Evolutionary conservation across 1,140 invertebrate genomes (phyloP).

Genomic region (Lamellibrachia luymesi): DNA sequence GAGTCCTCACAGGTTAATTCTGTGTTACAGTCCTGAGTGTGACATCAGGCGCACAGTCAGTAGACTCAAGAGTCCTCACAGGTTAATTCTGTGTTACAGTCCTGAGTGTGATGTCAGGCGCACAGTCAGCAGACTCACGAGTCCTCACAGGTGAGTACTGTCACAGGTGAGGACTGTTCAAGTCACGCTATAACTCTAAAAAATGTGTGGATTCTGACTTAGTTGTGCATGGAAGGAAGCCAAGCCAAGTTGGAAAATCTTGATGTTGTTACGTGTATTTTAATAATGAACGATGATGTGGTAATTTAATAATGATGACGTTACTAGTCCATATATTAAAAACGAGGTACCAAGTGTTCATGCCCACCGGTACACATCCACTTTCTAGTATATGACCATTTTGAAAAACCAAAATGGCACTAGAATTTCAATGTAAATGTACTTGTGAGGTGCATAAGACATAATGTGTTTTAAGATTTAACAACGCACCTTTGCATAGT

Average conservation of each 20-base stretch:
- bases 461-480: background rate
- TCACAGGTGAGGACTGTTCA: slow-evolving; percentile 67
- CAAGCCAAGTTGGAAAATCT: too few species aligned
- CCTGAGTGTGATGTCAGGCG: slow-evolving; percentile 88
- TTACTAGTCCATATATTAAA: background rate
- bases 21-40: slow-evolving; percentile 83
- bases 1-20: slow-evolving; percentile 58
- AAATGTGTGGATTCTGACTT: too few species aligned
- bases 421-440: background rate
- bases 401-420: too few species aligned
- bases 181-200: slow-evolving; percentile 61
- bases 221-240: too few species aligned
- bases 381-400: too few species aligned
- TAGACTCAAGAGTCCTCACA: slow-evolving; percentile 38
- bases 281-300: background rate
- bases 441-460: background rate
- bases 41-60: slow-evolving; percentile 80
- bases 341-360: too few species aligned
- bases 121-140: slow-evolving; percentile 61
- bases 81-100: slow-evolving; percentile 68
- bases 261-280: background rate
- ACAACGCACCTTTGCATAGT: background rate
- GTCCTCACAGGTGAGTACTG: slow-evolving; percentile 38
- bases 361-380: too few species aligned
- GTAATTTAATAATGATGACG: background rate